These are phyloP conservation scores for Dryadula phaetusa DNA, from an alignment of 2,888 invertebrate species.

Conservation along the genomic window DNA sequence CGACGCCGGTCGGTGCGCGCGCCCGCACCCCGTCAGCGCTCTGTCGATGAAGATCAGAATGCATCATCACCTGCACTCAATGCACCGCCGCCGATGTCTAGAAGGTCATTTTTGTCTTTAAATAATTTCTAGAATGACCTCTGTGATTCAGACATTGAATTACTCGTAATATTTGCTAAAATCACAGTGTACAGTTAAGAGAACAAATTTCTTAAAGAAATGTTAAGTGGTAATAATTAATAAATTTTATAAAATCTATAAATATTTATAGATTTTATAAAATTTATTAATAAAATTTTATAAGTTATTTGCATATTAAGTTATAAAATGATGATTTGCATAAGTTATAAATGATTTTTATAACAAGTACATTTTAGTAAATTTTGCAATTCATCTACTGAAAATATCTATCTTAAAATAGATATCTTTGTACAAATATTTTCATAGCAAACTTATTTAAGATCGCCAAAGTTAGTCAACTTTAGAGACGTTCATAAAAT, in stretches of 20 bases:
- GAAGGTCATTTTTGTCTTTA: conserved; percentile 74
- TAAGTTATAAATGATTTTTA: not conserved
- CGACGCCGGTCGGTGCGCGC: conserved; percentile 85
- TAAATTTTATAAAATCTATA: too few species aligned
- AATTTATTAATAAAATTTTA: too few species aligned
- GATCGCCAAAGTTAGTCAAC: conserved; percentile 33
- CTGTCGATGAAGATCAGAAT: conserved; percentile 90
- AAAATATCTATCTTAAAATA: conserved; percentile 5
- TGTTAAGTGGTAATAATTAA: too few species aligned
- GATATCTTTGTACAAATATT: conserved; percentile 3
- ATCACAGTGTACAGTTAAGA: too few species aligned
- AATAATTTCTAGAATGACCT: not conserved
- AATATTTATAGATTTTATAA: too few species aligned
- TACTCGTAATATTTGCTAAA: too few species aligned
- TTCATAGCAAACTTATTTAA: conserved; percentile 21
- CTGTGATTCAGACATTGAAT: too few species aligned
- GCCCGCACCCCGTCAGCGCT: conserved; percentile 88
- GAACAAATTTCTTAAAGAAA: too few species aligned
- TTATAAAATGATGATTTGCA: too few species aligned
- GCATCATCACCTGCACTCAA: conserved; percentile 80
- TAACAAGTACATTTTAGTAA: not conserved
- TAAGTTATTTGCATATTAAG: too few species aligned
- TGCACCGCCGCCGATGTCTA: conserved; percentile 89
- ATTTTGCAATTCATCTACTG: not conserved
- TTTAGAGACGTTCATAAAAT: conserved; percentile 42